Evolutionary conservation across 2,113 vertebrate genomes (phyloP), one percentile per base, ranked within the genome.

Genomic region (Mobula birostris): DNA sequence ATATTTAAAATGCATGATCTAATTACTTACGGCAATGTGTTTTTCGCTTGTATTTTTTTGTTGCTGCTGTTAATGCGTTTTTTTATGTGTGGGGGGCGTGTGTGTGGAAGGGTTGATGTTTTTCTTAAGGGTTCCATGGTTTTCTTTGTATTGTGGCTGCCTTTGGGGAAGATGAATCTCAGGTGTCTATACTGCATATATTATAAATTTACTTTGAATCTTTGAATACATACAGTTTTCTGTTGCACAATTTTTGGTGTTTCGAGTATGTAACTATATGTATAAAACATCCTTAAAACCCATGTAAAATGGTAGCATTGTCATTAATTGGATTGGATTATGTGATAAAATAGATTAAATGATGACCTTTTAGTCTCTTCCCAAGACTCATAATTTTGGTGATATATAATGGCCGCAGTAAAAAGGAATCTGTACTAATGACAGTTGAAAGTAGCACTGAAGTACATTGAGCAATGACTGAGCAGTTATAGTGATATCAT

Each of bases 391-490:
- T 87, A 87, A 61, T 61, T 87, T 87, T 87, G 56, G 24, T 61
- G 24, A 61, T 87, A 29, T n/a, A 87, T 63, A 87, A 87, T 87
- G 83, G 83, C 27, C 27, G 58, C 27, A 29, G 56, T 87, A 87
- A 85, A 87, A 87, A 61, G 27, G 56, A 56, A 61, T 29, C 27
- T 29, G 56, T 61, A 61, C 27, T 87, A 87, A 87, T 87, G 83
- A 61, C 83, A 87, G 48, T 87, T 87, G 11, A 87, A 87, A 87
- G 48, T 87, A 87, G 83, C 83, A n/a, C 83, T 87, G 83, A 87
- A 87, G 24, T 63, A 63, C 48, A 63, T 27, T 77, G 83, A 87
- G 83, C 29, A 87, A 87, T 61, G 83, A 87, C 56, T 87, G 21
- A 87, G 56, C 58, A 87, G 83, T 87, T 87, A 87, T 61, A 87